Percentiles rank a stretch among this genome's conserved stretches.
phyloP scores from a whole-genome alignment of 2,888 invertebrate species.

The Protophormia terraenovae region DNA sequence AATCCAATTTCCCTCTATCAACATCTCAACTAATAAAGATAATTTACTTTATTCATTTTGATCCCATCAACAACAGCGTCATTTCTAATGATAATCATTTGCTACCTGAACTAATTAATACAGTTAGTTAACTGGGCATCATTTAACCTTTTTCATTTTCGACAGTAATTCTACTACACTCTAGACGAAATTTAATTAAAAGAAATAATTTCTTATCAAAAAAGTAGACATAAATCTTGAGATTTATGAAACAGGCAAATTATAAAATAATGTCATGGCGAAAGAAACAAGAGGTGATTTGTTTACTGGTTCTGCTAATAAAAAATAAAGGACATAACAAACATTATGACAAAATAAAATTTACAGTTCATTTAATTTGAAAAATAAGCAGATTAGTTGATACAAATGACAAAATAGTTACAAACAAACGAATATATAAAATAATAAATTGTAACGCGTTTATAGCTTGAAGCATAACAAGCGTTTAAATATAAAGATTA shows the following conservation, averaged over 20 bases:
- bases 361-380: slow-evolving; percentile 43
- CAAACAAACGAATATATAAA: not conserved
- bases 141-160: not conserved
- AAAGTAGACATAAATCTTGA: too few relatives aligned
- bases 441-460: slow-evolving; percentile 41
- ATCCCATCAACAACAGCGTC: not conserved
- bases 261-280: not conserved
- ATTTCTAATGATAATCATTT: not conserved
- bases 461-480: slow-evolving; percentile 6
- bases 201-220: not conserved
- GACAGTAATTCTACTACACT: not conserved
- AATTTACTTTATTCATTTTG: not conserved
- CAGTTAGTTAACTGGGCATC: not conserved
- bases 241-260: not conserved
- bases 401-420: slow-evolving; percentile 13
- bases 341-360: slow-evolving; percentile 16
- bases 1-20: too few relatives aligned
- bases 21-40: too few relatives aligned
- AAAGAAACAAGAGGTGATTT: not conserved
- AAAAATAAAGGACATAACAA: not conserved
- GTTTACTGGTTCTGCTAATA: too few relatives aligned
- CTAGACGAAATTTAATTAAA: not conserved
- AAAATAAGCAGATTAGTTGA: slow-evolving; percentile 35
- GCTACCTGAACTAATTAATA: not conserved
- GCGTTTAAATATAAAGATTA: slow-evolving; percentile 1